phyloP scores from a whole-genome alignment of 2,113 vertebrate species.

The Ammodramus savannarum region DNA sequence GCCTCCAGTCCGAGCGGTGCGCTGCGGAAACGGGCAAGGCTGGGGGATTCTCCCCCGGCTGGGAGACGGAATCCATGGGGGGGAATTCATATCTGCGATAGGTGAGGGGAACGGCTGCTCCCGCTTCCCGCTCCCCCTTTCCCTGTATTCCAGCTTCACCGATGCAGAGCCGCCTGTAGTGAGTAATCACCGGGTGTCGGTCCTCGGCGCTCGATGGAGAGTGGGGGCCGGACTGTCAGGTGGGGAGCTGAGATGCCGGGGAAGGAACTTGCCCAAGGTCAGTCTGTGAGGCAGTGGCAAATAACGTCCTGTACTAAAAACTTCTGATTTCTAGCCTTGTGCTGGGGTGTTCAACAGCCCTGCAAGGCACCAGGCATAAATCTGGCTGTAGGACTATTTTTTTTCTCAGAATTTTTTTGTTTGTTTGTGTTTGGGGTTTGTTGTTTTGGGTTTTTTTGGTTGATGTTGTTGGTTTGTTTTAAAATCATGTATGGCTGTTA shows the following conservation, averaged over 20 bases:
- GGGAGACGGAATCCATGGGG: background rate
- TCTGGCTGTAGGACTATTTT: background rate
- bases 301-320: background rate
- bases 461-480: background rate
- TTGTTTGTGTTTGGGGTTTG: background rate
- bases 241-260: background rate
- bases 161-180: background rate
- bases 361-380: background rate
- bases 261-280: slow-evolving; percentile 22
- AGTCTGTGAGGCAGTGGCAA: background rate
- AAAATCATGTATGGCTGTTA: background rate
- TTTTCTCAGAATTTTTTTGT: no score
- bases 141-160: background rate
- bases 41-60: fast-evolving
- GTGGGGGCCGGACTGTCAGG: background rate
- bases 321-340: background rate
- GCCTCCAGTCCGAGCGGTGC: background rate
- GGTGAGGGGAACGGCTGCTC: background rate
- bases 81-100: background rate
- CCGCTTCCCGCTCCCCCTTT: fast-evolving
- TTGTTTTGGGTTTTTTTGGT: no score
- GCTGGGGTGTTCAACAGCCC: background rate
- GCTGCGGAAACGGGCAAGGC: fast-evolving
- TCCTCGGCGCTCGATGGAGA: background rate
- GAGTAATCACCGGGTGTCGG: background rate